Conservation (phyloP, 2,113 vertebrate species). For the Stomatorhinus ivindoensis region DNA sequence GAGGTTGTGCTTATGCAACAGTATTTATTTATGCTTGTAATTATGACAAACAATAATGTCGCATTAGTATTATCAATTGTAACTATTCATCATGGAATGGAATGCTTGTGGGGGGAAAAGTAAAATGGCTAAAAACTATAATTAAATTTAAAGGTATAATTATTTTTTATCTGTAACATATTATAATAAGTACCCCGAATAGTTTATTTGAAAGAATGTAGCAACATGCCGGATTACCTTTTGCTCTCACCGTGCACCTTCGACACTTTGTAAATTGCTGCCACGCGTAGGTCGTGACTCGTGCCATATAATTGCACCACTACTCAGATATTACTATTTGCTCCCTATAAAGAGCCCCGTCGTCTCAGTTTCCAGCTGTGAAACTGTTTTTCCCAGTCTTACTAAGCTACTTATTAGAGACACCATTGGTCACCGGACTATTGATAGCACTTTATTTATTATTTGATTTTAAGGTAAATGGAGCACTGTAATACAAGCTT, state of each 20-base stretch:
- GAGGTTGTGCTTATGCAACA: background rate
- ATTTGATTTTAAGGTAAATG: background rate
- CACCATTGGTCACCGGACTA: background rate
- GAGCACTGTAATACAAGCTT: background rate
- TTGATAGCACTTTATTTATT: background rate
- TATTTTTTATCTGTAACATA: background rate
- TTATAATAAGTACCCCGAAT: background rate
- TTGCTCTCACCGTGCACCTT: background rate
- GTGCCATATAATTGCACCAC: background rate
- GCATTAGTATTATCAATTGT: background rate
- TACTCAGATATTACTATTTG: background rate
- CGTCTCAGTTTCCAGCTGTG: background rate
- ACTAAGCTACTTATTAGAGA: background rate
- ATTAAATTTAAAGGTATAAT: background rate
- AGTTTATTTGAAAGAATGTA: background rate
- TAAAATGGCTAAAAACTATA: background rate
- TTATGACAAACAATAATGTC: background rate
- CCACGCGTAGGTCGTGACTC: background rate
- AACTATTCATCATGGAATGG: background rate
- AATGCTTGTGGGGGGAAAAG: background rate
- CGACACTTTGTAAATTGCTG: background rate
- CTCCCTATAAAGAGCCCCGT: background rate
- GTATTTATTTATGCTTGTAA: background rate
- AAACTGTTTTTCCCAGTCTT: background rate
- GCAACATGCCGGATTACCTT: background rate